Evolutionary conservation across 2,888 invertebrate genomes (phyloP), one percentile per base, ranked within the genome.

Genomic region (Rotaria macrura): DNA sequence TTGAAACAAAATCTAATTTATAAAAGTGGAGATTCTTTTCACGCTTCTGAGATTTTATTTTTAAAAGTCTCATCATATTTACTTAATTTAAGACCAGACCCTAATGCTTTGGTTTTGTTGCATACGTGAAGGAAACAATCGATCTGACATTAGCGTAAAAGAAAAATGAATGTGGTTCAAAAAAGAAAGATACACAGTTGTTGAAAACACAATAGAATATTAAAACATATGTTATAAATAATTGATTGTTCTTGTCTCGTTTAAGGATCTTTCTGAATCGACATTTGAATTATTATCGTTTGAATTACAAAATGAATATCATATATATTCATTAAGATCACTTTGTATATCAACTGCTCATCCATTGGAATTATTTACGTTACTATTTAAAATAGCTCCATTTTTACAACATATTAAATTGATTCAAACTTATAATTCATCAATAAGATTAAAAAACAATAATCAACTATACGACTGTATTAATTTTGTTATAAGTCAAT

Each of bases 341-440:
- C 25, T 79, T 7, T 79, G 9, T 9, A 79, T 79, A 40, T 43
- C 79, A 43, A 79, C 40, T 25, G 43, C 43, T 79, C 79, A 79
- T 12, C 14, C 40, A 43, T 17, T 5, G 6, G 43, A 79, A n/a
- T 25, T 79, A 12, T n/a, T 79, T n/a, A 43, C 25, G 0, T 79
- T 40, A 34, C 25, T 65, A 43, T 79, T 79, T 79, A 7, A n/a
- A 25, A 40, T 79, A n/a, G 79, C 79, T 25, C 79, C 79, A 14
- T 40, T 79, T n/a, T 12, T 79, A n/a, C 79, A 79, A 14, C 40
- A 79, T n/a, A 79, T 79, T n/a, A 79, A 43, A 43, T n/a, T 79
- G 10, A 43, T 79, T 43, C 79, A 79, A 79, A 79, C 79, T 23
- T 79, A 43, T 43, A 25, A 79, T 79, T 79, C 79, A 79, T 43